Base-by-base conservation (phyloP, 2,797 vertebrate species). In the Hemitrygon akajei region DNA sequence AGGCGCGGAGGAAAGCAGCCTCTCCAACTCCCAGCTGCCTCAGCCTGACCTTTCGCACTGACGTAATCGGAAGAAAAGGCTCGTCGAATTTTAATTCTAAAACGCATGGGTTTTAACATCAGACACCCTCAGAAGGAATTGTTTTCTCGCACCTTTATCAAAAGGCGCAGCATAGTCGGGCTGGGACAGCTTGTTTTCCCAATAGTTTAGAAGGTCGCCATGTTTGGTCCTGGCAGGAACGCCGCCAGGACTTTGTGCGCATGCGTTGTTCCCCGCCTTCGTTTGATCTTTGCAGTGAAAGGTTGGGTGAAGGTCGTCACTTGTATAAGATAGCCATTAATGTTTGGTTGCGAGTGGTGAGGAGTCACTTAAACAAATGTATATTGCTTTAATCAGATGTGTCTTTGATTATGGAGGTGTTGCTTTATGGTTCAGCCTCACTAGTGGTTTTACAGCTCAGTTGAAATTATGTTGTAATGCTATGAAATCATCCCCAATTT, bases 101-200 rank as follows among this genome's bases (percentile, higher is more conserved):
- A 66, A 9, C 63, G 1, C 63, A 66, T 47, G 47, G 47, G 4
- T 12, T 77, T 12, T n/a, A 11, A 1, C 76, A 14, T 27, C 30
- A 12, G 2, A 7, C 7, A 7, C 30, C 76, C 10, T n/a, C 25
- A 25, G 1, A 9, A 11, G 30, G 0, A 77, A 77, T n/a, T 9
- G 1, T n/a, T 7, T 3, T 34, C 30, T 10, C 11, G 11, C 14
- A 0, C 3, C 6, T 37, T 0, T 18, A 14, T 40, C 6, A 5
- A 40, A 40, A 5, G 6, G 0, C 34, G 7, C 16, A 14, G 47
- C 80, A 14, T 40, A 9, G 3, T 7, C 20, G 7, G 1, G 34
- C n/a, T 7, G 4, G 79, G 37, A 80, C 1, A 1, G 3, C 30
- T n/a, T 30, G n/a, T 9, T 60, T 30, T 66, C 34, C 12, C n/a